phyloP scores from a whole-genome alignment of 2,797 vertebrate species.

The Thaleichthys pacificus region DNA sequence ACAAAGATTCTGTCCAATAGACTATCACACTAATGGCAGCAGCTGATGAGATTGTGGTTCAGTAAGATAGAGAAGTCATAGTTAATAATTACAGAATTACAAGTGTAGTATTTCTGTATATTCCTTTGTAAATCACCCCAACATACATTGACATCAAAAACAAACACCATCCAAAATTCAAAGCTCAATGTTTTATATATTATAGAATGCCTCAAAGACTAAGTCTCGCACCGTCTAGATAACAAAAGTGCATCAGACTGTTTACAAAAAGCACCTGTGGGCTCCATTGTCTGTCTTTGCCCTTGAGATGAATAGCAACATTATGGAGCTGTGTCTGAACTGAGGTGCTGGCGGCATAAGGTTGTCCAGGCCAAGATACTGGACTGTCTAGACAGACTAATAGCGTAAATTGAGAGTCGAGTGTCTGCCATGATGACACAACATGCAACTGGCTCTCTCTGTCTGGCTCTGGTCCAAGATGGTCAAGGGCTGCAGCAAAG shows the following conservation, averaged over 20 bases:
- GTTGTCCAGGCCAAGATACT: neutral
- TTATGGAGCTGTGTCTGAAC: neutral
- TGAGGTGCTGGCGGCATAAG: neutral
- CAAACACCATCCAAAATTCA: no score
- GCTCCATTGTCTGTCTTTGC: neutral
- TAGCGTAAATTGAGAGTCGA: neutral
- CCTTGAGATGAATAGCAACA: neutral
- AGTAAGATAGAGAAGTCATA: no score
- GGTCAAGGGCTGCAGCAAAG: neutral
- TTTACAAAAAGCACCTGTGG: neutral
- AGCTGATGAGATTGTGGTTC: no score
- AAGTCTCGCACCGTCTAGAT: neutral
- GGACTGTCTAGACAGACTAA: conserved; percentile 14
- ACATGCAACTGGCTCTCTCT: neutral
- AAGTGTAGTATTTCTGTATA: no score
- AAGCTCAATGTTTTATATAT: no score
- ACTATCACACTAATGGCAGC: no score
- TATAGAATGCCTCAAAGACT: no score
- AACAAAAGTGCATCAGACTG: no score
- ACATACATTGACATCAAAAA: no score
- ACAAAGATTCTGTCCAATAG: neutral
- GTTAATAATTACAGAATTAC: no score
- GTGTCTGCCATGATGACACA: neutral
- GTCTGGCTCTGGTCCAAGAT: neutral
- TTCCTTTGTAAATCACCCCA: no score